Percentiles rank a stretch among this genome's conserved stretches.
Evolutionary conservation across 1,140 invertebrate species (phyloP).

Genomic region (Ditylenchus dipsaci): DNA sequence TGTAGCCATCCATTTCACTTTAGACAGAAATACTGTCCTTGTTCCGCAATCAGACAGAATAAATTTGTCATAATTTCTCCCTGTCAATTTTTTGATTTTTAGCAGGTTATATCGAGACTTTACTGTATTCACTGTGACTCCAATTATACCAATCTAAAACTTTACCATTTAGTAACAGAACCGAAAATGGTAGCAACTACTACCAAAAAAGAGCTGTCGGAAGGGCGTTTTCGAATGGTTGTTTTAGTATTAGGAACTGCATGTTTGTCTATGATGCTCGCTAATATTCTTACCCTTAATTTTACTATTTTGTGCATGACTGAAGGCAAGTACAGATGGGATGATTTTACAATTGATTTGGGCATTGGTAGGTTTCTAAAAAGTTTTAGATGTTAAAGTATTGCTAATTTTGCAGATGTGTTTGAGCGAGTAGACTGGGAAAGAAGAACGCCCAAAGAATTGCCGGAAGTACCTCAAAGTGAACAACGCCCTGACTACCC

Average conservation of each 20-base stretch:
- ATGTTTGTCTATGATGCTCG: slow-evolving; percentile 45
- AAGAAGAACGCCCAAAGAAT: slow-evolving; percentile 2
- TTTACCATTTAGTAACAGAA: neutral
- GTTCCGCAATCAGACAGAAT: too few species aligned
- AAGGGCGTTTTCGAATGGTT: slow-evolving; percentile 35
- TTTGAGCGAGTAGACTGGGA: slow-evolving; percentile 42
- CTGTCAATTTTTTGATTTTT: too few species aligned
- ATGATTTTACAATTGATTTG: slow-evolving; percentile 48
- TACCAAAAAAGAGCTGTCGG: slow-evolving; percentile 17
- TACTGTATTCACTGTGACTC: too few species aligned
- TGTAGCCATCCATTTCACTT: too few species aligned
- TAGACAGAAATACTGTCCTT: too few species aligned
- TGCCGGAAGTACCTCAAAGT: neutral
- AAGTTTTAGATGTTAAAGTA: neutral
- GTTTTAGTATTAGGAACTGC: slow-evolving; percentile 38
- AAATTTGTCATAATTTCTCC: too few species aligned
- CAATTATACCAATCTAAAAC: slow-evolving; percentile 2
- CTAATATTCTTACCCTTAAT: slow-evolving; percentile 43
- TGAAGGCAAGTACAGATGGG: slow-evolving; percentile 35
- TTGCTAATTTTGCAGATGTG: slow-evolving; percentile 27
- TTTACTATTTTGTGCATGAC: slow-evolving; percentile 49
- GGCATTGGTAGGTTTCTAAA: slow-evolving; percentile 26
- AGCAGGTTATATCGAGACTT: too few species aligned
- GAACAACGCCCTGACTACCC: neutral
- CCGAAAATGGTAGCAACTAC: neutral